Evolutionary conservation across 2,113 vertebrate species (phyloP).

Genomic region (Monopterus albus): DNA sequence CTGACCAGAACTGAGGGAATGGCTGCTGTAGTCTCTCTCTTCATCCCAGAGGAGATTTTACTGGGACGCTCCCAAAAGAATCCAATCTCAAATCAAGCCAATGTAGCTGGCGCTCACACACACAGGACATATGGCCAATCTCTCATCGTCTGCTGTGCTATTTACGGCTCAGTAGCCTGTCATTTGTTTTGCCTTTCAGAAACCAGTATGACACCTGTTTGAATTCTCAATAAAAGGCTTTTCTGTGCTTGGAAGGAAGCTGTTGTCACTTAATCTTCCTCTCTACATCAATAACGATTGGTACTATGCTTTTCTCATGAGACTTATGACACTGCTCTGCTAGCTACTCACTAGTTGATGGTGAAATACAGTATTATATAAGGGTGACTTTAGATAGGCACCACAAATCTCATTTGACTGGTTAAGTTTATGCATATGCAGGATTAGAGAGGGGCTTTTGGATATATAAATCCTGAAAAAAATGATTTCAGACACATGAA

Average conservation of each 20-base stretch:
- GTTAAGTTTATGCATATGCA: too few species aligned
- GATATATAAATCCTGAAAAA: too few species aligned
- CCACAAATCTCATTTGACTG: too few species aligned
- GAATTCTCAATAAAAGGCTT: constrained; percentile 78
- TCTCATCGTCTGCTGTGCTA: constrained; percentile 78
- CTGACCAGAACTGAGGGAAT: constrained; percentile 43
- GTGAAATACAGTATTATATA: too few species aligned
- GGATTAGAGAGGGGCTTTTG: too few species aligned
- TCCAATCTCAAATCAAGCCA: constrained; percentile 67
- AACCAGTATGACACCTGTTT: constrained; percentile 82
- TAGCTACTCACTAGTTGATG: too few species aligned
- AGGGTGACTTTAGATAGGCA: too few species aligned
- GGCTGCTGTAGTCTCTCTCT: constrained; percentile 51
- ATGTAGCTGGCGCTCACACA: constrained; percentile 66
- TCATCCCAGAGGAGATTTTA: constrained; percentile 73
- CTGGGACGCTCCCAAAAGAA: constrained; percentile 73
- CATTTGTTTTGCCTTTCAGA: constrained; percentile 72
- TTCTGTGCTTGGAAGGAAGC: constrained; percentile 64
- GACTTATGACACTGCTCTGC: constrained; percentile 17
- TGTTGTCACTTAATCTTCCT: constrained; percentile 63
- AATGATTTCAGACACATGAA: too few species aligned
- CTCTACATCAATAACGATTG: constrained; percentile 55
- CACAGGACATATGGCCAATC: constrained; percentile 79
- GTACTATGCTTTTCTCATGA: constrained; percentile 35
- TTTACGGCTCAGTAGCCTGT: constrained; percentile 80